Evolutionary conservation across 1,140 invertebrate genomes (phyloP), one percentile per base, ranked within the genome.

Genomic region (Hylaeus anthracinus): DNA sequence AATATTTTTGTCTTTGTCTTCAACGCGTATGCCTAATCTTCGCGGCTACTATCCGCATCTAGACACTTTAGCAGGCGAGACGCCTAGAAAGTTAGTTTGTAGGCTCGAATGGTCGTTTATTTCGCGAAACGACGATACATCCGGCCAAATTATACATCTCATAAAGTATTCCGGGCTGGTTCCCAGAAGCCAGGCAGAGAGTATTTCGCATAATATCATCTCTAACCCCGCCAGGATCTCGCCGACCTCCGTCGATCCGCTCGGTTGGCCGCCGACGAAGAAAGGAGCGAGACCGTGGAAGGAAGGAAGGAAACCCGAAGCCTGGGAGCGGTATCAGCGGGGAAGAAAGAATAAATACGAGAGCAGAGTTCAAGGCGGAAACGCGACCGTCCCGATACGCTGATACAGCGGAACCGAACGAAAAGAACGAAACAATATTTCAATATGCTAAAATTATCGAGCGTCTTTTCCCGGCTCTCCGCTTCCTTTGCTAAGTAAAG

Each of bases 61-160:
- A 5, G 26, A 3, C 26, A 70, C 14, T 8, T 39, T 26, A 26
- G 45, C 45, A 48, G 45, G 51, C 39, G 53, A n/a, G 41, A n/a
- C 26, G 26, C 39, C n/a, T 37, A 9, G n/a, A 78, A 78, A 15
- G 63, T 51, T 70, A 8, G 41, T 37, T 55, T 14, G 58, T 82
- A 79, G 66, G 63, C 61, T 82, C 56, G 61, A 67, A 14, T 43
- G 72, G 72, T 79, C 72, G 61, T 86, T 83, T 83, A 87, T 85
- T 81, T 10, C 39, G 58, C 43, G 66, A 69, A 84, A 82, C 72
- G 72, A 73, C 63, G 76, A 53, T 70, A 86, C 81, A 84, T 85
- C 80, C 80, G 72, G 65, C 75, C 75, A 85, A 88, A 88, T 88
- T 88, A 88, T 88, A 86, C 82, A 79, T 86, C 85, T 86, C 84